Conservation (phyloP, 2,888 invertebrate species). For the Drosophila crucigera region DNA sequence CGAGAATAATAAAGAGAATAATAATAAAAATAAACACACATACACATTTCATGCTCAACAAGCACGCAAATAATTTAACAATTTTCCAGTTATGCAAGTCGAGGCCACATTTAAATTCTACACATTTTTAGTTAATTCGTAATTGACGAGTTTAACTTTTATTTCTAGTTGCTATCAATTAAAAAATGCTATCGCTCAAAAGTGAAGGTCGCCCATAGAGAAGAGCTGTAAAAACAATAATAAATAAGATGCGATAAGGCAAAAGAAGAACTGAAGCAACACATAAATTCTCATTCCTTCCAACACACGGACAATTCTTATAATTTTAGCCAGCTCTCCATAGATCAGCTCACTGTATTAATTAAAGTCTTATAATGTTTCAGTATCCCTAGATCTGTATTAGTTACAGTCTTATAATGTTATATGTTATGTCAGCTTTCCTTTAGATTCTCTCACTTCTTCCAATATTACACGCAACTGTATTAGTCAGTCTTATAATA, state of each 20-base stretch:
- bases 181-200: conserved; percentile 21
- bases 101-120: neutral
- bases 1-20: neutral
- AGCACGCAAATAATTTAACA: conserved; percentile 53
- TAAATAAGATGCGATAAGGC: conserved; percentile 21
- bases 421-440: neutral
- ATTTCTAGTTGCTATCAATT: conserved; percentile 30
- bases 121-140: neutral
- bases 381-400: neutral
- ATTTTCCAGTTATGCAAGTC: conserved; percentile 27
- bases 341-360: neutral
- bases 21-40: conserved; percentile 26
- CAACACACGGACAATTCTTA: neutral
- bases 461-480: neutral
- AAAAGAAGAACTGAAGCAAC: conserved; percentile 1
- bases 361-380: neutral
- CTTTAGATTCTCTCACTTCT: neutral
- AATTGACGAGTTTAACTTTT: conserved; percentile 8
- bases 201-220: conserved; percentile 41
- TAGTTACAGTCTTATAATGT: neutral
- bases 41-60: conserved; percentile 29
- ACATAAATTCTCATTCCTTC: conserved; percentile 3
- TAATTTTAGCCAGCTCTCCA: neutral
- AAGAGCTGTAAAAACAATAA: conserved; percentile 32
- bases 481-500: neutral